These are phyloP conservation scores for Leptinotarsa texana DNA, from an alignment of 1,140 invertebrate species.

Conservation along the genomic window DNA sequence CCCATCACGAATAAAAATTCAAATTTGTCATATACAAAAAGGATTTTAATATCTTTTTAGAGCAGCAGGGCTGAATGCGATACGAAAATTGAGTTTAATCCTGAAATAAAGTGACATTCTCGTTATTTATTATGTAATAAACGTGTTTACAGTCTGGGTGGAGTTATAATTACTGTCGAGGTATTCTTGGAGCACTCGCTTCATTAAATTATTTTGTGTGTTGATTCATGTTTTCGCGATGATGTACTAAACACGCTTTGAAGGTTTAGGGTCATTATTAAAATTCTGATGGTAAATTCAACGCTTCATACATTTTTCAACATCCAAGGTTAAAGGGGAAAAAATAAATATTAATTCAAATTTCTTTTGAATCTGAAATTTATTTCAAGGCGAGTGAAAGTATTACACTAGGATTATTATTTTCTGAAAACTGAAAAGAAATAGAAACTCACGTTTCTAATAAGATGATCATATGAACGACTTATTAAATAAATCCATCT, in stretches of 20 bases:
- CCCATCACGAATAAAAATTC: neutral
- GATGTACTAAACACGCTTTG: neutral
- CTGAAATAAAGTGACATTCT: neutral
- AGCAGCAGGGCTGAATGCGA: neutral
- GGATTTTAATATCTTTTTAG: neutral
- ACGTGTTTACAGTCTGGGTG: neutral
- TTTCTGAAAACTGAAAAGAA: no score
- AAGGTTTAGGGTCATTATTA: no score
- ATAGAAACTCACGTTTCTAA: no score
- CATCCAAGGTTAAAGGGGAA: no score
- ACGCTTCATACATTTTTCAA: no score
- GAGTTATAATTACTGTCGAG: constrained; percentile 5
- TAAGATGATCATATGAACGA: no score
- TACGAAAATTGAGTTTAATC: neutral
- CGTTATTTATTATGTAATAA: neutral
- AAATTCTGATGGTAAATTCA: no score
- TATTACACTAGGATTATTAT: no score
- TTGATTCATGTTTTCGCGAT: neutral
- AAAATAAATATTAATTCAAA: no score
- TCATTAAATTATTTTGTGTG: neutral
- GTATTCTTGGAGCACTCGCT: neutral
- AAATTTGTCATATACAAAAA: neutral
- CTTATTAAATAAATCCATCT: no score
- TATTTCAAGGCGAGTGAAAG: no score
- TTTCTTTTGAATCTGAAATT: no score